Conservation (phyloP, 1,140 invertebrate genomes). For the Hormaphis cornu region DNA sequence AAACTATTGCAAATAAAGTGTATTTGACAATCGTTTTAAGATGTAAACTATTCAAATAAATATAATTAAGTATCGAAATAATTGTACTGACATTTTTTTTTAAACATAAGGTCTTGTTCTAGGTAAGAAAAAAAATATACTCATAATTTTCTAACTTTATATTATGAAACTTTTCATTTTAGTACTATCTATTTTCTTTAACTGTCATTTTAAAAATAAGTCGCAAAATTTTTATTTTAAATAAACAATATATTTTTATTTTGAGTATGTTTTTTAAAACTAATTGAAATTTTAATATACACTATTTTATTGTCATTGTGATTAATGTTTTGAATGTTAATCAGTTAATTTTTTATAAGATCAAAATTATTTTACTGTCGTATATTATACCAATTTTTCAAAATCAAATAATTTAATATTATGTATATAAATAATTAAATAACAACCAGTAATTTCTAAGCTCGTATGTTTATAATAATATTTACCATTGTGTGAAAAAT, state of each 20-base stretch:
- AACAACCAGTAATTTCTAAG: not conserved
- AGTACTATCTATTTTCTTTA: conserved; percentile 8
- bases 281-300: not conserved
- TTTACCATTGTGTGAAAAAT: not conserved
- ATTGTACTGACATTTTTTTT: not conserved
- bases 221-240: conserved; percentile 8
- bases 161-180: too few species aligned
- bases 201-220: conserved; percentile 11
- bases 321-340: not conserved
- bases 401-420: conserved; percentile 18
- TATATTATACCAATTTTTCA: not conserved
- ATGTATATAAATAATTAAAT: conserved; percentile 1
- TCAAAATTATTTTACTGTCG: conserved; percentile 15
- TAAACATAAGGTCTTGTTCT: conserved; percentile 17
- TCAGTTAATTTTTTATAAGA: conserved; percentile 1
- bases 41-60: not conserved
- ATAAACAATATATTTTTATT: conserved; percentile 16
- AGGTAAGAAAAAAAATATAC: conserved; percentile 1
- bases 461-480: conserved; percentile 5
- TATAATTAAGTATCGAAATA: not conserved
- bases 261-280: conserved; percentile 2
- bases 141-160: not conserved
- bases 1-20: not conserved
- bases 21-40: conserved; percentile 1
- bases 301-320: conserved; percentile 9